phyloP scores from a whole-genome alignment of 2,113 vertebrate genomes.

The Cottus gobio region DNA sequence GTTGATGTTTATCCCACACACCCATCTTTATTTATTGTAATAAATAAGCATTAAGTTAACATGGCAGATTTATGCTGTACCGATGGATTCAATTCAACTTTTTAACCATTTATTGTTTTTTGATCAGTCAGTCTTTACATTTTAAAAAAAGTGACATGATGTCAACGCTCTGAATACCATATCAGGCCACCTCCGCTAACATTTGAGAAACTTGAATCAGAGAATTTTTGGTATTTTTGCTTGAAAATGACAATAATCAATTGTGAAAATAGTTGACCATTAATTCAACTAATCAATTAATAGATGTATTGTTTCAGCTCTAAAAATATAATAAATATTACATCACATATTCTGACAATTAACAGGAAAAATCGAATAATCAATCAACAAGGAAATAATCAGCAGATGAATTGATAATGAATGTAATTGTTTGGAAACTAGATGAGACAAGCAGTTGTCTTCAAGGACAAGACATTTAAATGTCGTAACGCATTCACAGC shows the following conservation, averaged over 20 bases:
- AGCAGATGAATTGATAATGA: background rate
- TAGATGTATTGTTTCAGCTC: background rate
- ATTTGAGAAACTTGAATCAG: background rate
- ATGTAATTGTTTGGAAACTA: background rate
- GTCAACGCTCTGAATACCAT: background rate
- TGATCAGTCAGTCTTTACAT: background rate
- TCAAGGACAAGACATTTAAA: constrained; percentile 11
- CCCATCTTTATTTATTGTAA: constrained; percentile 22
- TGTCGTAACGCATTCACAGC: background rate
- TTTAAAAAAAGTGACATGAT: background rate
- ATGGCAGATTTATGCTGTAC: background rate
- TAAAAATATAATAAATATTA: background rate
- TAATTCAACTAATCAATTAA: background rate
- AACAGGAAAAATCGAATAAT: background rate
- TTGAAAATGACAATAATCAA: background rate
- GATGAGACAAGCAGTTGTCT: background rate
- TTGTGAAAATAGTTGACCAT: background rate
- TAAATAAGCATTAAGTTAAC: constrained; percentile 38
- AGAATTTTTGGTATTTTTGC: background rate
- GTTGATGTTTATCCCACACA: constrained; percentile 40
- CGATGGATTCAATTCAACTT: background rate
- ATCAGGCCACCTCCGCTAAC: background rate
- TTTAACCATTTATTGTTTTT: constrained; percentile 12
- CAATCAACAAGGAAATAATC: background rate
- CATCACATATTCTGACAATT: background rate